phyloP scores from a whole-genome alignment of 2,888 invertebrate genomes.

The Rhimphoctona megacephalus region DNA sequence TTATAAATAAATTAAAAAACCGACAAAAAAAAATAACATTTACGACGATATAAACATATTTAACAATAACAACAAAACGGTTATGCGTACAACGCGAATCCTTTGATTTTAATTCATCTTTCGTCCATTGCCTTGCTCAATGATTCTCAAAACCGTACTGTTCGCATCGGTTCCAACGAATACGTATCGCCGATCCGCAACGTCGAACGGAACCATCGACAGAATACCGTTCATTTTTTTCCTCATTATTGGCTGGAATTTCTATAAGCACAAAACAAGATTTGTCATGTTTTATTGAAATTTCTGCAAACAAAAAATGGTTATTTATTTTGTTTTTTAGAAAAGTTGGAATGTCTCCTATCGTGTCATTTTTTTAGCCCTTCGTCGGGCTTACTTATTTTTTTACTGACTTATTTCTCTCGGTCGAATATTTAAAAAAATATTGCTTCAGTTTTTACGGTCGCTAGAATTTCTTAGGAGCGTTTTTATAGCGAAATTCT shows the following conservation, averaged over 20 bases:
- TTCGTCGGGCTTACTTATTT: neutral
- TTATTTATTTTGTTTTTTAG: neutral
- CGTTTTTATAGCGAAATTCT: neutral
- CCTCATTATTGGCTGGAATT: conserved; percentile 75
- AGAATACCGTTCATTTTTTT: conserved; percentile 74
- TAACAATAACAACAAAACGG: conserved; percentile 12
- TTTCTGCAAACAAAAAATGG: neutral
- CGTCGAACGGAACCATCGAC: conserved; percentile 74
- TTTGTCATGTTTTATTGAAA: neutral
- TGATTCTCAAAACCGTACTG: conserved; percentile 75
- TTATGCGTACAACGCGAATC: neutral
- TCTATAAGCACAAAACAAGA: conserved; percentile 67
- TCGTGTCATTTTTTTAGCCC: neutral
- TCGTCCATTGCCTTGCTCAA: conserved; percentile 72
- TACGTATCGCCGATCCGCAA: conserved; percentile 73
- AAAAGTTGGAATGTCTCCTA: neutral
- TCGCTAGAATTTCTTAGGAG: neutral
- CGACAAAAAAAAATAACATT: neutral
- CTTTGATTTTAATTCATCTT: neutral
- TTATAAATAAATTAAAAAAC: conserved; percentile 8
- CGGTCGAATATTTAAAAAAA: neutral
- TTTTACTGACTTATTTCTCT: neutral
- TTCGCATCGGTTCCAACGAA: conserved; percentile 73
- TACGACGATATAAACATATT: neutral
- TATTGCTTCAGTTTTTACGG: neutral